Conservation (phyloP, 2,797 vertebrate genomes). For the Squalus acanthias region DNA sequence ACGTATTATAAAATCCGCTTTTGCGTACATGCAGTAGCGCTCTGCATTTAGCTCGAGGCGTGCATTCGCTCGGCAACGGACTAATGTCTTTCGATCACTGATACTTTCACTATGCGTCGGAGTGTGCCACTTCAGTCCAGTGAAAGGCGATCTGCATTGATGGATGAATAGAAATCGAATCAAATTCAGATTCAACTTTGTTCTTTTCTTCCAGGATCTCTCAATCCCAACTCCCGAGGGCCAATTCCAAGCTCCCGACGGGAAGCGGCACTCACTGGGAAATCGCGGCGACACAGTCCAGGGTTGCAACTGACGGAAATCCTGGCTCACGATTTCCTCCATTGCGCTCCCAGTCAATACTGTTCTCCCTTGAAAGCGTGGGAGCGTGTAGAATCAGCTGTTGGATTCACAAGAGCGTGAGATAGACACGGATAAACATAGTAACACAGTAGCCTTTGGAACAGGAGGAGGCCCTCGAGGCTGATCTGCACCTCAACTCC, state of each 20-base stretch:
- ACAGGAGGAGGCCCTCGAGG: background rate
- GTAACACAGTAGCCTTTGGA: background rate
- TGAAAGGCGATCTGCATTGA: background rate
- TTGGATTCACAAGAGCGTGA: background rate
- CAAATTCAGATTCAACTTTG: background rate
- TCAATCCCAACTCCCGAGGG: background rate
- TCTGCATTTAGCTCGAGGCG: background rate
- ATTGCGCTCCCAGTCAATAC: background rate
- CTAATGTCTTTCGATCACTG: background rate
- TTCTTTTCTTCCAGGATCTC: background rate
- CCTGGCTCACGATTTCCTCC: background rate
- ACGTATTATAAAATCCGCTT: background rate
- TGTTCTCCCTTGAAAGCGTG: background rate
- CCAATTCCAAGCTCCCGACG: background rate
- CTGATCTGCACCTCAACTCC: no score
- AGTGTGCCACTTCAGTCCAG: background rate
- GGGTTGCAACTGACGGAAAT: background rate
- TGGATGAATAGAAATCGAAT: background rate
- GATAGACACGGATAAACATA: background rate
- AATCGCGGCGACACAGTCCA: background rate
- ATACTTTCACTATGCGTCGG: background rate
- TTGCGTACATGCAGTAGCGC: background rate
- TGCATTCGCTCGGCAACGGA: background rate
- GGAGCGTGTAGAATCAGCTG: background rate
- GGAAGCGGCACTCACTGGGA: background rate